A percentile compares a stretch with the other conserved stretches of the same genome.
phyloP scores from a whole-genome alignment of 2,888 invertebrate species.

The Tyria jacobaeae region DNA sequence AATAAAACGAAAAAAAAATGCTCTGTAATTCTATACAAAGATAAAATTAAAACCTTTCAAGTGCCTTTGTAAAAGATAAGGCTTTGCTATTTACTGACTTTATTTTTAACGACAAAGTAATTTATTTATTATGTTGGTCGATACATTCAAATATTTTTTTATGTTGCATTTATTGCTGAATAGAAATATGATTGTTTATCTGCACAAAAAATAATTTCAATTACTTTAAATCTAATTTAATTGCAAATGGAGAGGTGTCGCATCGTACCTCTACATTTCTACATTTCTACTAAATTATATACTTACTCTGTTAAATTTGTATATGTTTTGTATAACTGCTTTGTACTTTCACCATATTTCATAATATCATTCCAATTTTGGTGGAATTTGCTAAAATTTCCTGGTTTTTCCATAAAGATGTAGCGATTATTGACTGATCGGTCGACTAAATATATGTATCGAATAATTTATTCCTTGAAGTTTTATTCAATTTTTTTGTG shows the following conservation, averaged over 20 bases:
- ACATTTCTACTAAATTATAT: constrained; percentile 15
- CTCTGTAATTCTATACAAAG: neutral
- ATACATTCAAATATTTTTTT: neutral
- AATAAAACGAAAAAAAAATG: no score
- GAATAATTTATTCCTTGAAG: neutral
- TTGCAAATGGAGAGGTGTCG: constrained; percentile 11
- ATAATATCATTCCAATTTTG: constrained; percentile 54
- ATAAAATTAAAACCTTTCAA: neutral
- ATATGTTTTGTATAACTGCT: constrained; percentile 74
- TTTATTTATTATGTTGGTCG: no score
- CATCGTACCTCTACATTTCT: constrained; percentile 8
- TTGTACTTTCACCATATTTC: constrained; percentile 70
- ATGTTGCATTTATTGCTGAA: neutral
- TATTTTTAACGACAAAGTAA: no score
- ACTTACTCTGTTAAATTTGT: no score
- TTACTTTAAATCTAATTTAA: constrained; percentile 3
- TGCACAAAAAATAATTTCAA: constrained; percentile 3
- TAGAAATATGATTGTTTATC: constrained; percentile 3
- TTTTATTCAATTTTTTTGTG: neutral
- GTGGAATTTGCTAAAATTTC: constrained; percentile 75
- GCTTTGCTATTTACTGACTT: no score
- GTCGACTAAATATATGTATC: constrained; percentile 24
- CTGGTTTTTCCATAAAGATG: constrained; percentile 64
- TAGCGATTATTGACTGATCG: constrained; percentile 47
- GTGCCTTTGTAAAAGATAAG: neutral